Percentiles rank a stretch among this genome's conserved stretches.
Conservation (phyloP, 1,140 invertebrate genomes). For the Drosophila navojoa region DNA sequence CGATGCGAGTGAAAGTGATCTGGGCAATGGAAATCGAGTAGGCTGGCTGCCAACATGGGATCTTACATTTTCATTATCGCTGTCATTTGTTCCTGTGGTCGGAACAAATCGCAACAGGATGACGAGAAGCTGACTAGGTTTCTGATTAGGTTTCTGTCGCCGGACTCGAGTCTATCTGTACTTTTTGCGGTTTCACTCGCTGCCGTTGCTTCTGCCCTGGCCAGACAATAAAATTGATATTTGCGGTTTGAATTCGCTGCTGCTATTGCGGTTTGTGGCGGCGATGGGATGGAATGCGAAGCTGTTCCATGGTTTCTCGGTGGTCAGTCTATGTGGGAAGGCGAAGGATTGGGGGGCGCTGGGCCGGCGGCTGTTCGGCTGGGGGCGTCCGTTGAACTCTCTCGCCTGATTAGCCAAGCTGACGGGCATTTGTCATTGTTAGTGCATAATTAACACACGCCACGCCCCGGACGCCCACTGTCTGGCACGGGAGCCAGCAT, state of each 20-base stretch:
- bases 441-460: constrained; percentile 77
- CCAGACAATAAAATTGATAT: constrained; percentile 77
- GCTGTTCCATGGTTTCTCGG: constrained; percentile 16
- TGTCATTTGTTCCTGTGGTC: constrained; percentile 72
- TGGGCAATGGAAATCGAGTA: constrained; percentile 23
- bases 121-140: constrained; percentile 46
- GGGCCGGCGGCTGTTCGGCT: too few species aligned
- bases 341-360: not conserved
- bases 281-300: constrained; percentile 15
- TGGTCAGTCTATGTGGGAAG: constrained; percentile 4
- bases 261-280: constrained; percentile 38
- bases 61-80: constrained; percentile 64
- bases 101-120: constrained; percentile 27
- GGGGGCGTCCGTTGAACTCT: constrained; percentile 41
- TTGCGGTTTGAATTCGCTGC: constrained; percentile 53
- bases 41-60: constrained; percentile 28
- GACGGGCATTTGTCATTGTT: constrained; percentile 73
- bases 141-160: constrained; percentile 62
- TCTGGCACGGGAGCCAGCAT: constrained; percentile 34
- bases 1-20: constrained; percentile 68
- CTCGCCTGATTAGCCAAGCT: constrained; percentile 43
- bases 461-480: constrained; percentile 47
- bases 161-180: not conserved
- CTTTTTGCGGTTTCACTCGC: constrained; percentile 42
- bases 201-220: constrained; percentile 15